A percentile compares a stretch with the other conserved stretches of the same genome.
These are phyloP conservation scores for Catostylus mosaicus DNA, from an alignment of 30 jellyfish, hydroid and myxozoan genomes.

Conservation along the genomic window DNA sequence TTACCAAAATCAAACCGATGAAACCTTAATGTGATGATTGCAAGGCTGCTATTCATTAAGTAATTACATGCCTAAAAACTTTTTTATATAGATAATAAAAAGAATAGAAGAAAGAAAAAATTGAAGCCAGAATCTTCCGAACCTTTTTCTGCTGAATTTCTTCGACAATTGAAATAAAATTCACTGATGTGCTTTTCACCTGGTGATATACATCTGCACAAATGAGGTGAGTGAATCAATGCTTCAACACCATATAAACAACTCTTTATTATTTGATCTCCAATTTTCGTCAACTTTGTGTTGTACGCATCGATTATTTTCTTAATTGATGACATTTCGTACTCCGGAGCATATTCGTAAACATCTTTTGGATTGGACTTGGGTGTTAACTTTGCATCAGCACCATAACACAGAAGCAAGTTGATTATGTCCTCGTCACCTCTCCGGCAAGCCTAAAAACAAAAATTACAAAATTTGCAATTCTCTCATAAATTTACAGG, in stretches of 20 bases:
- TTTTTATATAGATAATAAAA: background rate
- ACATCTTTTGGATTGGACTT: slow-evolving; percentile 42
- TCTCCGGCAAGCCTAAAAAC: slow-evolving; percentile 81
- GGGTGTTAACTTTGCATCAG: slow-evolving; percentile 78
- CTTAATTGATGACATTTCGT: slow-evolving; percentile 4
- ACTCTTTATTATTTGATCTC: slow-evolving; percentile 21
- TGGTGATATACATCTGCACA: slow-evolving; percentile 74
- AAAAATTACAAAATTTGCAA: background rate
- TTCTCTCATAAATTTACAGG: background rate
- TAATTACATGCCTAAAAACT: background rate
- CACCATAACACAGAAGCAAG: slow-evolving; percentile 75
- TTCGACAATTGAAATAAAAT: slow-evolving; percentile 69
- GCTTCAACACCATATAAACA: background rate
- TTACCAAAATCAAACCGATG: too few relatives aligned
- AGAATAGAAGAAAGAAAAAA: background rate
- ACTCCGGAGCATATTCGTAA: slow-evolving; percentile 55
- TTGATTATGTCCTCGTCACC: slow-evolving; percentile 78
- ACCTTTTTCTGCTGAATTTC: slow-evolving; percentile 65
- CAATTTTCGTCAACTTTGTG: slow-evolving; percentile 7
- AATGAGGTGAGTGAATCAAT: slow-evolving; percentile 2
- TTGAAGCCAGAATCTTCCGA: background rate
- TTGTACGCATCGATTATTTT: slow-evolving; percentile 36
- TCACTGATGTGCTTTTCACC: slow-evolving; percentile 65
- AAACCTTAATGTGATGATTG: too few relatives aligned
- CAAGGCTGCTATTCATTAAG: too few relatives aligned